Percentiles rank a stretch among this genome's conserved stretches.
phyloP scores from a whole-genome alignment of 1,140 invertebrate species.

The Delia radicum region DNA sequence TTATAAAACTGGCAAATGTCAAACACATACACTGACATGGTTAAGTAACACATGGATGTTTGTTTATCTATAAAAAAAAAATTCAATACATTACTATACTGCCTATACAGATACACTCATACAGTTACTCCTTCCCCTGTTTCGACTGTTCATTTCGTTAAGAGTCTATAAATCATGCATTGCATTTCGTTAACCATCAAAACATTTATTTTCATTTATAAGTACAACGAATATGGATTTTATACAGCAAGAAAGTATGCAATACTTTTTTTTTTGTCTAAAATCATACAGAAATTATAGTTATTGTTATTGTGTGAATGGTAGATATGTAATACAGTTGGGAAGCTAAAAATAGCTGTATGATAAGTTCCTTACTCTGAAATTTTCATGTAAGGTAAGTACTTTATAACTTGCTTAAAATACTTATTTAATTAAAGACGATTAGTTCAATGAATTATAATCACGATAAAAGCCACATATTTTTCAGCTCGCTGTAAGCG shows the following conservation, averaged over 20 bases:
- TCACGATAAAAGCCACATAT: no score
- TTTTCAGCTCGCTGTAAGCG: no score
- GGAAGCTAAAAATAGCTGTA: neutral
- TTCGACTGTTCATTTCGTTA: neutral
- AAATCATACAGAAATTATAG: no score
- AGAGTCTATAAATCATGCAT: slow-evolving; percentile 18
- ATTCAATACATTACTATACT: slow-evolving; percentile 2
- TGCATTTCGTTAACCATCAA: slow-evolving; percentile 20
- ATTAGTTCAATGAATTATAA: no score
- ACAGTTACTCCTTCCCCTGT: neutral
- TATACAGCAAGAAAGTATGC: neutral
- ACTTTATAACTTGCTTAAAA: no score
- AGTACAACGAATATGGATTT: neutral
- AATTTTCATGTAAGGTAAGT: no score
- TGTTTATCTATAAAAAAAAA: slow-evolving; percentile 10
- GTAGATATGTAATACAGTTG: neutral
- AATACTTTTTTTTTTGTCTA: neutral
- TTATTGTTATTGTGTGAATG: no score
- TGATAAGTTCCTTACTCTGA: neutral
- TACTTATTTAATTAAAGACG: no score
- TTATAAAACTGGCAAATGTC: slow-evolving; percentile 15
- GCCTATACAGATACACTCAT: neutral
- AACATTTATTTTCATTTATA: slow-evolving; percentile 19
- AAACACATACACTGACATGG: slow-evolving; percentile 1
- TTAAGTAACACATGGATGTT: neutral